Percentiles rank a stretch among this genome's conserved stretches.
phyloP scores from a whole-genome alignment of 1,140 invertebrate species.

The Kradibia gibbosae region DNA sequence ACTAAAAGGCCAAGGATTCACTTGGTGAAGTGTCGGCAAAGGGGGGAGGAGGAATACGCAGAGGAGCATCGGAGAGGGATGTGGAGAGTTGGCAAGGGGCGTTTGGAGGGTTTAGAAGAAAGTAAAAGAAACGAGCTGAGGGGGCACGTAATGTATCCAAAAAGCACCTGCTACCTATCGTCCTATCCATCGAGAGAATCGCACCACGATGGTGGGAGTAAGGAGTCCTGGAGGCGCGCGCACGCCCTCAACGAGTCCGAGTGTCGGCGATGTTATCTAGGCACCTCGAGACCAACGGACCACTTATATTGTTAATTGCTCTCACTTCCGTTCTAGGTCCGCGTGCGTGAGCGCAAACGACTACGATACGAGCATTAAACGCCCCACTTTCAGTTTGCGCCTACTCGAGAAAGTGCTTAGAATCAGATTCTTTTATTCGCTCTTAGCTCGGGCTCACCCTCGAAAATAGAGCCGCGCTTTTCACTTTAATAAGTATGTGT shows the following conservation, averaged over 20 bases:
- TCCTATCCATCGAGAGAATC: constrained; percentile 56
- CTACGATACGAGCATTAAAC: constrained; percentile 39
- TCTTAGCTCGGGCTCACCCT: too few relatives aligned
- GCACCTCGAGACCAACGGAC: constrained; percentile 67
- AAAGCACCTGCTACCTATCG: constrained; percentile 68
- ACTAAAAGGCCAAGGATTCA: not conserved
- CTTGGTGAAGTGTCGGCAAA: not conserved
- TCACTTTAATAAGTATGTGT: not conserved
- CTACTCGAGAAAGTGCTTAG: not conserved
- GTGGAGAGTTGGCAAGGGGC: not conserved
- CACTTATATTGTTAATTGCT: constrained; percentile 75
- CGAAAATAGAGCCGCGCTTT: not conserved
- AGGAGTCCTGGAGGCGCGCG: not conserved
- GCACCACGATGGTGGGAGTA: constrained; percentile 1
- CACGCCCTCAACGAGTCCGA: constrained; percentile 1
- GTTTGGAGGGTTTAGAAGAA: not conserved
- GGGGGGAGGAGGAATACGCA: not conserved
- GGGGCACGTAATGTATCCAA: constrained; percentile 67
- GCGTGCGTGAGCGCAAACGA: constrained; percentile 52
- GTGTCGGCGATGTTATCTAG: constrained; percentile 62
- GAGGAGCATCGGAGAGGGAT: not conserved
- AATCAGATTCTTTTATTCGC: not conserved
- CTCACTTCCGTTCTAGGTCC: constrained; percentile 67
- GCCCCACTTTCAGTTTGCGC: not conserved
- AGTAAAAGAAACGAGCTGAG: constrained; percentile 54